Evolutionary conservation across 2,888 invertebrate species (phyloP).

Genomic region (Masnerella sp.): DNA sequence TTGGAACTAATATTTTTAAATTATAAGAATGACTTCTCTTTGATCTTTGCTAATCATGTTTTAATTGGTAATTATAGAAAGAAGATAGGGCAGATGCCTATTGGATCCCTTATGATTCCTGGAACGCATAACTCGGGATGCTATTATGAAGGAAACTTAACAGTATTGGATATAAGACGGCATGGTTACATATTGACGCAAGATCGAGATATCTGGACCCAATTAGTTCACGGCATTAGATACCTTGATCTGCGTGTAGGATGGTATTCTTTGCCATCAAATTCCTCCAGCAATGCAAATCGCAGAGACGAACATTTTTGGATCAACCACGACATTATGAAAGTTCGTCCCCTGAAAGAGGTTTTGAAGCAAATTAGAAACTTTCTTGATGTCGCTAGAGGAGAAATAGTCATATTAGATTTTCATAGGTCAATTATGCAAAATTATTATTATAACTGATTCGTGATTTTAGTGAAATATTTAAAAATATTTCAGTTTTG

Average conservation of each 20-base stretch:
- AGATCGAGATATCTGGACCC: slow-evolving; percentile 89
- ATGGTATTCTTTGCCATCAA: slow-evolving; percentile 79
- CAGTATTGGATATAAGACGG: slow-evolving; percentile 75
- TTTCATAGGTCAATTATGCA: slow-evolving; percentile 82
- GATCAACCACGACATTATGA: slow-evolving; percentile 86
- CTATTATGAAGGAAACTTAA: slow-evolving; percentile 79
- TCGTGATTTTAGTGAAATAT: too few relatives aligned
- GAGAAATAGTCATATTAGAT: slow-evolving; percentile 88
- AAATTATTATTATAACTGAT: slow-evolving; percentile 4
- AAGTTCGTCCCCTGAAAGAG: slow-evolving; percentile 83
- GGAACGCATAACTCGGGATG: slow-evolving; percentile 83
- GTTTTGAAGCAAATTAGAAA: slow-evolving; percentile 84
- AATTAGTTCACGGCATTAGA: slow-evolving; percentile 90
- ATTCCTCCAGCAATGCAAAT: slow-evolving; percentile 58
- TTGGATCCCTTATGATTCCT: slow-evolving; percentile 78
- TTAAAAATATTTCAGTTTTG: too few relatives aligned
- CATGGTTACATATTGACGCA: slow-evolving; percentile 81
- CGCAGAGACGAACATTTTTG: slow-evolving; percentile 80
- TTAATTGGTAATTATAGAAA: slow-evolving; percentile 71
- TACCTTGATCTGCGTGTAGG: slow-evolving; percentile 90
- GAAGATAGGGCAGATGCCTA: slow-evolving; percentile 80
- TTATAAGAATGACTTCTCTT: too few relatives aligned
- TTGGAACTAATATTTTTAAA: too few relatives aligned
- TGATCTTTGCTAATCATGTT: too few relatives aligned
- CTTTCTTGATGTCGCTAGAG: slow-evolving; percentile 83